Evolutionary conservation across 2,888 invertebrate genomes (phyloP).

Genomic region (Paralinhomoeus sp.): DNA sequence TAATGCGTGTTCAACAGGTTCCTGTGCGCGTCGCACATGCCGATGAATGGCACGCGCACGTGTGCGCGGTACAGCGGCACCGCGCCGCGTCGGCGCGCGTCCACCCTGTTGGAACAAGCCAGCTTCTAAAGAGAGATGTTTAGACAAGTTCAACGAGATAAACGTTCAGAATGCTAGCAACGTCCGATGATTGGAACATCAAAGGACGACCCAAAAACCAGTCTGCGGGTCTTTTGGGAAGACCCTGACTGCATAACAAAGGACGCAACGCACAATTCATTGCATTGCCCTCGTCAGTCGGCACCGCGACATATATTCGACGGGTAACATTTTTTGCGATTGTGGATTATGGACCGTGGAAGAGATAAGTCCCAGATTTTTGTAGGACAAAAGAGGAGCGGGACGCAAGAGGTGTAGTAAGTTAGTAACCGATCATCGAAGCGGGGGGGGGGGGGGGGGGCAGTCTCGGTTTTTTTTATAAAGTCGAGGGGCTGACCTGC

Average conservation of each 20-base stretch:
- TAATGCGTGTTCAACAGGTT: conserved; percentile 53
- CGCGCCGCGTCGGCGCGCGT: conserved; percentile 13
- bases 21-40: conserved; percentile 53
- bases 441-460: no score
- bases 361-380: no score
- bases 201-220: not conserved
- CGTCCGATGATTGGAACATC: not conserved
- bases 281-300: no score
- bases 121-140: not conserved
- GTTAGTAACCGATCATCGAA: no score
- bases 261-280: not conserved
- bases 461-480: no score
- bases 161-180: not conserved
- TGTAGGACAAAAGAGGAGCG: no score
- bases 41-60: conserved; percentile 45
- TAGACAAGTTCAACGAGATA: no score
- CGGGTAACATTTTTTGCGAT: no score
- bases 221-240: not conserved
- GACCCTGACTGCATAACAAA: not conserved
- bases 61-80: conserved; percentile 23
- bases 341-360: no score
- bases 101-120: conserved; percentile 45
- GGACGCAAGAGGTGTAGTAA: no score
- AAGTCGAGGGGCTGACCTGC: no score
- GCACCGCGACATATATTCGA: no score